Conservation (phyloP, 2,797 vertebrate species). For the Tiaroga cobitis region DNA sequence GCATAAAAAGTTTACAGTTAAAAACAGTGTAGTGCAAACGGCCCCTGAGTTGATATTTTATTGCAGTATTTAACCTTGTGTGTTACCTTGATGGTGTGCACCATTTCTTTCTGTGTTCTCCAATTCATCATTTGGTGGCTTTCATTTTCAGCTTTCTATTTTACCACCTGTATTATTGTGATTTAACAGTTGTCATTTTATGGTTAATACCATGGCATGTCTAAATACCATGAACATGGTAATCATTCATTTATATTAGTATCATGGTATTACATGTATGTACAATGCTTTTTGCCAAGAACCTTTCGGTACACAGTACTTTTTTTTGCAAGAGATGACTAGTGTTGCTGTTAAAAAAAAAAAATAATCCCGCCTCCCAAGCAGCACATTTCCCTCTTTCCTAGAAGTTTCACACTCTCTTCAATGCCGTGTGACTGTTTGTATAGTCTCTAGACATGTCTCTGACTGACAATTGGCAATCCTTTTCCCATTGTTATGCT, state of each 20-base stretch:
- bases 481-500: constrained; percentile 51
- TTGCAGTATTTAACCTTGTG: background rate
- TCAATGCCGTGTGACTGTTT: constrained; percentile 43
- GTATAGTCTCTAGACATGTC: constrained; percentile 45
- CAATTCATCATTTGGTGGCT: background rate
- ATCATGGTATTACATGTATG: background rate
- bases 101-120: background rate
- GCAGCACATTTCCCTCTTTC: constrained; percentile 10
- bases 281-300: background rate
- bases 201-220: too few relatives aligned
- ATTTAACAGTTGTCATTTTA: background rate
- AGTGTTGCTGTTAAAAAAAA: too few relatives aligned
- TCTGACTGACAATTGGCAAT: constrained; percentile 29
- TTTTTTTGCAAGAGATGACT: too few relatives aligned
- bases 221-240: background rate
- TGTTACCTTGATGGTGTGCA: background rate
- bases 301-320: too few relatives aligned
- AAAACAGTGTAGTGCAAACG: background rate
- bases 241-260: background rate
- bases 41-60: background rate
- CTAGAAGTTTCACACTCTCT: constrained; percentile 19
- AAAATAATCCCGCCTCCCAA: constrained; percentile 34
- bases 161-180: background rate
- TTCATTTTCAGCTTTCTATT: constrained; percentile 8
- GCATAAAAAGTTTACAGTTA: background rate